Evolutionary conservation across 2,113 vertebrate genomes (phyloP).

Genomic region (Pseudolaguvia tuberculata): DNA sequence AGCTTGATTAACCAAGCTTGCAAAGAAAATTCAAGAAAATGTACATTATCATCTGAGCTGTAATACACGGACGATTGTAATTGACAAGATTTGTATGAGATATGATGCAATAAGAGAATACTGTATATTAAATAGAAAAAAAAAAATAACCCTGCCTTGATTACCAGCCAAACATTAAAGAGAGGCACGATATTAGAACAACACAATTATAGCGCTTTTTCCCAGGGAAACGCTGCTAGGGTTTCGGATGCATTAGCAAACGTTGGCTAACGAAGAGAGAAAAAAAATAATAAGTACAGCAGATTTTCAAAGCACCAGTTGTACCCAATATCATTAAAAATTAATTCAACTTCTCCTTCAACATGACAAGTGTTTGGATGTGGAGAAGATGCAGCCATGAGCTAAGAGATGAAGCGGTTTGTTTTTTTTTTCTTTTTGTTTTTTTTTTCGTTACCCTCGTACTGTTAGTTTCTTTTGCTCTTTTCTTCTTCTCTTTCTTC

Average conservation of each 20-base stretch:
- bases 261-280: constrained; percentile 90
- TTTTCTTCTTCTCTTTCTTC: constrained; percentile 64
- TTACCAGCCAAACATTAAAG: constrained; percentile 88
- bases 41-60: constrained; percentile 86
- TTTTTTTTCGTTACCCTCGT: constrained; percentile 60
- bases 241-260: constrained; percentile 86
- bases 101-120: constrained; percentile 60
- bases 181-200: constrained; percentile 85
- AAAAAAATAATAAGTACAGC: constrained; percentile 73
- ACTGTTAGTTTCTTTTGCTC: constrained; percentile 68
- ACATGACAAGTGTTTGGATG: constrained; percentile 87
- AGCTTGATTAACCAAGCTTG: constrained; percentile 86
- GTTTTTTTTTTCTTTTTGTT: constrained; percentile 72
- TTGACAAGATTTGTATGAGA: constrained; percentile 76
- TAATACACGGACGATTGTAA: constrained; percentile 81
- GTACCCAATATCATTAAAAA: constrained; percentile 96
- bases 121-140: constrained; percentile 56
- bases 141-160: constrained; percentile 75
- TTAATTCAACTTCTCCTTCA: constrained; percentile 87
- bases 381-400: constrained; percentile 80
- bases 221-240: constrained; percentile 89
- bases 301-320: constrained; percentile 93
- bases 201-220: constrained; percentile 82
- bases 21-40: constrained; percentile 81
- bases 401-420: constrained; percentile 71